Conservation (phyloP, 1,140 invertebrate species). For the Drosophila nikananu region DNA sequence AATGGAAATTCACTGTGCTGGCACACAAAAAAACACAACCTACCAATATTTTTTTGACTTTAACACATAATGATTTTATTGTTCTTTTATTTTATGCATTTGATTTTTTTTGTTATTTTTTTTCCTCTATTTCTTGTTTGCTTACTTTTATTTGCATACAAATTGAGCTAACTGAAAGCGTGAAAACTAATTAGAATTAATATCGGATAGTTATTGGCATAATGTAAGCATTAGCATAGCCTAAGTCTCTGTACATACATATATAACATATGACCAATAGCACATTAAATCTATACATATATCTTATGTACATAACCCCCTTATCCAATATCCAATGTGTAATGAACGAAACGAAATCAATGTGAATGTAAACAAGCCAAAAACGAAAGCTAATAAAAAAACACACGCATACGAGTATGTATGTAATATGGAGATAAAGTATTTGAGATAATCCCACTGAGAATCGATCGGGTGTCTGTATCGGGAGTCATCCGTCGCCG, state of each 20-base stretch:
- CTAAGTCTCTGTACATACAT: slow-evolving; percentile 51
- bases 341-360: slow-evolving; percentile 54
- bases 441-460: slow-evolving; percentile 23
- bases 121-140: slow-evolving; percentile 23
- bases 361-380: slow-evolving; percentile 82
- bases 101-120: slow-evolving; percentile 1
- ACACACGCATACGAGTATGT: slow-evolving; percentile 14
- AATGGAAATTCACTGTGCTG: slow-evolving; percentile 31
- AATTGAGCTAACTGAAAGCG: slow-evolving; percentile 55
- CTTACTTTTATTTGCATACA: slow-evolving; percentile 59
- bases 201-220: slow-evolving; percentile 36
- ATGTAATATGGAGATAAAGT: slow-evolving; percentile 20
- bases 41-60: slow-evolving; percentile 1
- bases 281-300: slow-evolving; percentile 16
- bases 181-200: slow-evolving; percentile 62
- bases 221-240: slow-evolving; percentile 37
- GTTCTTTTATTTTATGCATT: slow-evolving; percentile 10
- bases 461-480: neutral
- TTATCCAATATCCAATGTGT: slow-evolving; percentile 35
- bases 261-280: slow-evolving; percentile 23
- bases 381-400: slow-evolving; percentile 67
- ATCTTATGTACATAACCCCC: slow-evolving; percentile 14
- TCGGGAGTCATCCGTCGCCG: neutral
- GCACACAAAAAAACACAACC: slow-evolving; percentile 8
- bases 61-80: slow-evolving; percentile 36